Base-by-base conservation (phyloP, 1,140 invertebrate species). In the Lysiphlebus fabarum region DNA sequence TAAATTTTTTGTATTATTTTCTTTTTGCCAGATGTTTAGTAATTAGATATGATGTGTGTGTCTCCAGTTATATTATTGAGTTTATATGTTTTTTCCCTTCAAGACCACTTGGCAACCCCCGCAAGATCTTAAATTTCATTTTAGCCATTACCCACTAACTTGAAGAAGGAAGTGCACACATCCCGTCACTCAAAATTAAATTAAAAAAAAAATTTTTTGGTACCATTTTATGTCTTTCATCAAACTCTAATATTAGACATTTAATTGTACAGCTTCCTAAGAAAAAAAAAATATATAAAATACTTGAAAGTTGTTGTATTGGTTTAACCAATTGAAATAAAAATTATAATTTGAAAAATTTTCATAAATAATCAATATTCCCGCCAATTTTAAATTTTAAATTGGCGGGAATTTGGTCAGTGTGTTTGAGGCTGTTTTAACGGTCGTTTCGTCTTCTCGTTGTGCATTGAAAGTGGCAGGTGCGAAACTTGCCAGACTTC, bases 401-500 rank as follows among this genome's bases (percentile, higher is more conserved):
- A 44, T 44, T 41, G 34, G 58, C 50, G 50, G 49, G 58, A 50
- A 45, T 61, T 62, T 71, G 61, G 65, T 61, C 65, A 66, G 64
- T 40, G 57, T 26, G 65, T 66, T 68, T 65, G 63, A 65, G 65
- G 62, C 66, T 54, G 48, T 64, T 26, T 65, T 72, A 74, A 75
- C 71, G 72, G 72, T 70, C 72, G 68, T 70, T 65, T 26, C 67
- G 64, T 61, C 59, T 50, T 59, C 58, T 53, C 43, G 26, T 9
- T 56, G 36, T 56, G 11, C 64, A 49, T 72, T 65, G 70, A 74
- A 73, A 73, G 71, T 65, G 71, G 72, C 74, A 76, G 74, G 74
- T 76, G 74, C 72, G 70, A 71, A 65, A 45, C 65, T 65, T 67
- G 70, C 72, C 72, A 74, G 73, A 76, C 74, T 76, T 76, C 74